These are phyloP conservation scores for Lomographa bimaculata DNA, from an alignment of 2,888 invertebrate species.

Conservation along the genomic window DNA sequence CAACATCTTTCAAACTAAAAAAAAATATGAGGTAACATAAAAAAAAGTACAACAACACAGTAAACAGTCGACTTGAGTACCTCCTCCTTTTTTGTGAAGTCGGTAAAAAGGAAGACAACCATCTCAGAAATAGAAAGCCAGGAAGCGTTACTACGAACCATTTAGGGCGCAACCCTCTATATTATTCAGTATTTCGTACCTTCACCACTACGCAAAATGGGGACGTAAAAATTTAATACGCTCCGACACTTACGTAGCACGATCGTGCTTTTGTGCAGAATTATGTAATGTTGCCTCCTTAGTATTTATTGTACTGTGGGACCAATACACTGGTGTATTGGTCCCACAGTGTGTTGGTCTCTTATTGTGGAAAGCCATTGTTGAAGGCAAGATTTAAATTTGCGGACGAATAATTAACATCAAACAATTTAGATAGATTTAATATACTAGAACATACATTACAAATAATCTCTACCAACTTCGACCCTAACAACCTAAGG, in stretches of 20 bases:
- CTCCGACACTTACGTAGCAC: constrained; percentile 26
- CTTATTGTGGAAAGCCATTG: too few relatives aligned
- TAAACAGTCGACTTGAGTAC: too few relatives aligned
- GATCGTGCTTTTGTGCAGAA: constrained; percentile 10
- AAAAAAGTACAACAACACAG: too few relatives aligned
- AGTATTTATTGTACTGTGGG: constrained; percentile 7
- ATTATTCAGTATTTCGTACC: constrained; percentile 43
- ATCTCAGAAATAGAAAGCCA: constrained; percentile 22
- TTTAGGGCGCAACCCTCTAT: constrained; percentile 40
- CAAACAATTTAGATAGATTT: too few relatives aligned
- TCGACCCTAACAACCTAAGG: constrained; percentile 33
- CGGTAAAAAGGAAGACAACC: too few relatives aligned
- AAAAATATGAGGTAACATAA: too few relatives aligned
- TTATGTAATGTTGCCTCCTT: constrained; percentile 16
- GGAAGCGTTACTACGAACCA: constrained; percentile 23
- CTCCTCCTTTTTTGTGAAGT: too few relatives aligned
- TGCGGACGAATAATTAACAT: too few relatives aligned
- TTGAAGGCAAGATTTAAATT: too few relatives aligned
- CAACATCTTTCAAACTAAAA: too few relatives aligned
- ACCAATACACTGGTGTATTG: background rate
- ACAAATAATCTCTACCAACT: constrained; percentile 12
- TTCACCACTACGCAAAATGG: constrained; percentile 32
- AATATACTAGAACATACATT: too few relatives aligned
- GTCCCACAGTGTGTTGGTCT: too few relatives aligned
- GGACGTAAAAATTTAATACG: constrained; percentile 34